Evolutionary conservation across 2,797 vertebrate species (phyloP).

Genomic region (Staurois parvus): DNA sequence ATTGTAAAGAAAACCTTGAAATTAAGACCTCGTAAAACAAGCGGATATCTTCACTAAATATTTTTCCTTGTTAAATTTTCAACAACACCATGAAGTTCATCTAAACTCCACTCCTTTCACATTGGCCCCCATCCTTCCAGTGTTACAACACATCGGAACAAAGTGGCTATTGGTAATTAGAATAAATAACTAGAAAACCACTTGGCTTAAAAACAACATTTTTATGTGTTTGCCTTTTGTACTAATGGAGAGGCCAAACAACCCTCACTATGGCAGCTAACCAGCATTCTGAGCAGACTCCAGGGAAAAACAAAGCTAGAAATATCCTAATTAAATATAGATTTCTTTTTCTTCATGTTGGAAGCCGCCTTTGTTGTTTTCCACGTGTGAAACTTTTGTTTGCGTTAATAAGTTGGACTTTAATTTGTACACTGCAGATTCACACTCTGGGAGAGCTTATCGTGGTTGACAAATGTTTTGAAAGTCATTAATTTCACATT

Average conservation of each 20-base stretch:
- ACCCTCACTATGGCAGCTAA: constrained; percentile 22
- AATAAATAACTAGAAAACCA: constrained; percentile 34
- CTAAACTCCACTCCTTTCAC: not conserved
- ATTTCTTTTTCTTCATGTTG: constrained; percentile 20
- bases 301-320: not conserved
- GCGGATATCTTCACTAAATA: no score
- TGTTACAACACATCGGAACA: not conserved
- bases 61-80: not conserved
- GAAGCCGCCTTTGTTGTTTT: not conserved
- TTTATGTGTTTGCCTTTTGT: constrained; percentile 46
- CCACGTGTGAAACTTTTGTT: constrained; percentile 14
- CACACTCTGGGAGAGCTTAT: constrained; percentile 23
- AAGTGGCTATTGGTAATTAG: constrained; percentile 19
- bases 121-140: not conserved
- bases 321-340: constrained; percentile 19
- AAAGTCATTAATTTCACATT: constrained; percentile 33
- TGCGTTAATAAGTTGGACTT: constrained; percentile 37
- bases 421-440: constrained; percentile 26
- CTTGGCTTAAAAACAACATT: constrained; percentile 28
- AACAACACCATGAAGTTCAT: not conserved
- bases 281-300: constrained; percentile 16
- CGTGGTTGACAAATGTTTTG: constrained; percentile 46
- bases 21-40: no score
- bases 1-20: no score
- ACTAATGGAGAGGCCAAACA: constrained; percentile 37